Conservation (phyloP, 2,888 invertebrate species). For the Pogonocherus hispidulus region DNA sequence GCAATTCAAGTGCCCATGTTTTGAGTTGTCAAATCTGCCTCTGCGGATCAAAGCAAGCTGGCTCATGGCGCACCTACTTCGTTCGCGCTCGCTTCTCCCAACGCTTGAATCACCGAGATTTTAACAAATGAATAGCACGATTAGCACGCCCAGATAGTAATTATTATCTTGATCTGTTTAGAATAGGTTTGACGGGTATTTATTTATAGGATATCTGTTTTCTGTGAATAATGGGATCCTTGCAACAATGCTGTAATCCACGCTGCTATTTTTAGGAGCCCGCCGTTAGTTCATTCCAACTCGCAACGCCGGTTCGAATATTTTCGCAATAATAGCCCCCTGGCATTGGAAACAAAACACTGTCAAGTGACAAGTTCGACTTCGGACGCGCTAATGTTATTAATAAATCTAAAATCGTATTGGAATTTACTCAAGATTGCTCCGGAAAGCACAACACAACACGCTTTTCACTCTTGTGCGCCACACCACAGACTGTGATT, state of each 20-base stretch:
- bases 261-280: slow-evolving; percentile 14
- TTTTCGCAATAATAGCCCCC: slow-evolving; percentile 14
- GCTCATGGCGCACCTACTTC: slow-evolving; percentile 54
- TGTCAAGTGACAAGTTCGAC: slow-evolving; percentile 20
- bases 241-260: slow-evolving; percentile 20
- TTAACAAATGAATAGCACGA: slow-evolving; percentile 19
- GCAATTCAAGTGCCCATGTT: slow-evolving; percentile 53
- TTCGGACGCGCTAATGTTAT: slow-evolving; percentile 11
- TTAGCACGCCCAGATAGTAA: slow-evolving; percentile 18
- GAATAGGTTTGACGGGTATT: not conserved
- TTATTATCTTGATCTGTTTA: slow-evolving; percentile 18
- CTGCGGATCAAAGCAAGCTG: slow-evolving; percentile 57
- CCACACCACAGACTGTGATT: not conserved
- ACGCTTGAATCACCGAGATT: slow-evolving; percentile 19
- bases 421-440: not conserved
- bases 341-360: slow-evolving; percentile 31
- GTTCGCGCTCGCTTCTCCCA: slow-evolving; percentile 46
- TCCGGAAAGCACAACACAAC: not conserved
- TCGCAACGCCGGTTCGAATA: slow-evolving; percentile 2
- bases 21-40: slow-evolving; percentile 56
- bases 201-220: slow-evolving; percentile 10
- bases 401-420: not conserved
- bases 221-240: slow-evolving; percentile 1
- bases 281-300: slow-evolving; percentile 11
- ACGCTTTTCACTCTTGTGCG: not conserved